These are phyloP conservation scores for Lasius platythorax DNA, from an alignment of 2,888 invertebrate species.

Conservation along the genomic window DNA sequence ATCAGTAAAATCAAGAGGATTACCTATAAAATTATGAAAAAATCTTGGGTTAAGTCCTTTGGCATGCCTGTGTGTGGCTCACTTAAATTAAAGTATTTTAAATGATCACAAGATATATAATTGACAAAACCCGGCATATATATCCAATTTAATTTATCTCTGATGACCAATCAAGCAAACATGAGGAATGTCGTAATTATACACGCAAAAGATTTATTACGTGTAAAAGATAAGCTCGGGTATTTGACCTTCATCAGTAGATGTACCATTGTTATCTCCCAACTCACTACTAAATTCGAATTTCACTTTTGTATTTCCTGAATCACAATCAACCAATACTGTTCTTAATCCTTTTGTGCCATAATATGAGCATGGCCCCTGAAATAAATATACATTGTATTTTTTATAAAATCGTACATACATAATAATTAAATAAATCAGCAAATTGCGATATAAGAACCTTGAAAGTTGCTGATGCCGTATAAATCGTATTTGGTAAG, in stretches of 20 bases:
- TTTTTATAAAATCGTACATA: constrained; percentile 1
- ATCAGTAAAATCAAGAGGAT: constrained; percentile 49
- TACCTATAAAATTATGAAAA: constrained; percentile 46
- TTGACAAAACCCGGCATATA: constrained; percentile 62
- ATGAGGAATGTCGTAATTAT: constrained; percentile 67
- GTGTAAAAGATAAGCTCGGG: constrained; percentile 95
- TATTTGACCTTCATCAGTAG: constrained; percentile 95
- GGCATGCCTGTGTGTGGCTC: constrained; percentile 42
- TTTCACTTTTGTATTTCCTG: constrained; percentile 91
- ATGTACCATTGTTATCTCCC: constrained; percentile 95
- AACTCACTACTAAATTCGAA: constrained; percentile 94
- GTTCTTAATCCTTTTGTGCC: constrained; percentile 93
- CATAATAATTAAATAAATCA: constrained; percentile 18
- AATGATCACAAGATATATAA: constrained; percentile 63
- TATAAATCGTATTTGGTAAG: constrained; percentile 92
- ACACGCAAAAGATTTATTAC: constrained; percentile 80
- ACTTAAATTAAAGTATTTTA: constrained; percentile 43
- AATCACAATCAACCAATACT: constrained; percentile 91
- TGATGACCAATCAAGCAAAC: constrained; percentile 63
- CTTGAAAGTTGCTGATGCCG: constrained; percentile 93
- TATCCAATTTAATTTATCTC: constrained; percentile 57
- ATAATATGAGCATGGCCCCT: constrained; percentile 96
- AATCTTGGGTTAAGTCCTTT: constrained; percentile 47
- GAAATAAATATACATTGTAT: constrained; percentile 73
- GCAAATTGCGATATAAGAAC: constrained; percentile 57